phyloP scores from a whole-genome alignment of 2,888 invertebrate genomes.

The Eupithecia inturbata region DNA sequence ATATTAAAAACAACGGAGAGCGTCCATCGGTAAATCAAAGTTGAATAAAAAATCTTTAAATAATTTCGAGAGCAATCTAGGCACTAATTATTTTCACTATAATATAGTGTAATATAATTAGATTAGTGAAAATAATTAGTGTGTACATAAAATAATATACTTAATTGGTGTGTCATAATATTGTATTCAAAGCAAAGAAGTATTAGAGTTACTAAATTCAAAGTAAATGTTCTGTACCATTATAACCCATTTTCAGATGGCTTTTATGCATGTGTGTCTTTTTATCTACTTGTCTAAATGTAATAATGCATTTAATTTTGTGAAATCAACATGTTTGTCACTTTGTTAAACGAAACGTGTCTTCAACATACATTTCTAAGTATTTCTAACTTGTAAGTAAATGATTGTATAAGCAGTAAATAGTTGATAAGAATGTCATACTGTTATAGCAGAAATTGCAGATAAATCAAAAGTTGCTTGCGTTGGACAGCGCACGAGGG shows the following conservation, averaged over 20 bases:
- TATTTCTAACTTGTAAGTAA: not conserved
- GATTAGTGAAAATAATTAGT: too few relatives aligned
- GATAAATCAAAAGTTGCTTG: slow-evolving; percentile 30
- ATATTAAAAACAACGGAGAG: slow-evolving; percentile 18
- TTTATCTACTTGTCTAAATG: not conserved
- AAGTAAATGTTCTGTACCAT: not conserved
- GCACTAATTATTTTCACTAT: not conserved
- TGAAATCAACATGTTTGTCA: not conserved
- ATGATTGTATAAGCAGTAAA: slow-evolving; percentile 1
- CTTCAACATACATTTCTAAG: not conserved
- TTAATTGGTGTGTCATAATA: too few relatives aligned
- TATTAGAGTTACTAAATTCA: not conserved
- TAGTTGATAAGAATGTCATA: slow-evolving; percentile 12
- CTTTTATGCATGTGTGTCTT: not conserved
- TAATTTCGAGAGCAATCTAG: not conserved
- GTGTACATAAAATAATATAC: too few relatives aligned
- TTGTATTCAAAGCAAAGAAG: not conserved
- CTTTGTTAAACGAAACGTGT: not conserved
- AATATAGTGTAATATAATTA: not conserved
- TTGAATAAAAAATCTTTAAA: not conserved
- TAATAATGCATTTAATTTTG: not conserved
- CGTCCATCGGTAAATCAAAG: slow-evolving; percentile 16
- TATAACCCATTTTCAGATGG: not conserved
- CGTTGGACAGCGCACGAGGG: slow-evolving; percentile 27
- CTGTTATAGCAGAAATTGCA: slow-evolving; percentile 21